Conservation (phyloP, 1,140 invertebrate genomes). For the Phocides pigmalion region DNA sequence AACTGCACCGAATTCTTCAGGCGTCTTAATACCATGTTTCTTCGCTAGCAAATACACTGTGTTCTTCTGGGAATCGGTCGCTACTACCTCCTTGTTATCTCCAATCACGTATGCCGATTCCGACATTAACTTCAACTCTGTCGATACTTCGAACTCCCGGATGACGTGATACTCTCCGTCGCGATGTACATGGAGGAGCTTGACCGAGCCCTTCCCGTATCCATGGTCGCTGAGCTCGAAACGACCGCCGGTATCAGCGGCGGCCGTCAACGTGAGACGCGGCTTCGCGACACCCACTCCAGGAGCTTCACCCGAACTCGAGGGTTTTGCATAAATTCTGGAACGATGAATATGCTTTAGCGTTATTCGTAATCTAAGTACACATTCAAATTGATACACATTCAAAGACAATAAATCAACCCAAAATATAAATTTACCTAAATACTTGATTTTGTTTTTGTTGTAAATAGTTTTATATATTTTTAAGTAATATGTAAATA, state of each 20-base stretch:
- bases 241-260: conserved; percentile 67
- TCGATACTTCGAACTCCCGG: conserved; percentile 89
- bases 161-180: conserved; percentile 87
- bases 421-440: too few relatives aligned
- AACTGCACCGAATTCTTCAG: conserved; percentile 89
- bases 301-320: conserved; percentile 54
- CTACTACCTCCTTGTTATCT: conserved; percentile 90
- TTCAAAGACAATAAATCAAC: not conserved
- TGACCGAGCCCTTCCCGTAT: conserved; percentile 90
- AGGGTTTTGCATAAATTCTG: conserved; percentile 79
- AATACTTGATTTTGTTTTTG: too few relatives aligned
- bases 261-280: conserved; percentile 57
- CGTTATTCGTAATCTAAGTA: not conserved
- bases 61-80: conserved; percentile 93
- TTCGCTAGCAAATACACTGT: conserved; percentile 92
- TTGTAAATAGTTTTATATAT: too few relatives aligned
- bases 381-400: not conserved
- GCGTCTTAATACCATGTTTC: conserved; percentile 88
- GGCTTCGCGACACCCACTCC: conserved; percentile 18
- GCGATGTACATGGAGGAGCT: conserved; percentile 88
- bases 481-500: too few relatives aligned
- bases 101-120: conserved; percentile 86
- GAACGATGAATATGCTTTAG: conserved; percentile 34
- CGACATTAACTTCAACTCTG: conserved; percentile 87
- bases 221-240: conserved; percentile 87